phyloP scores from a whole-genome alignment of 1,140 invertebrate genomes.

The Nephotettix cincticeps region DNA sequence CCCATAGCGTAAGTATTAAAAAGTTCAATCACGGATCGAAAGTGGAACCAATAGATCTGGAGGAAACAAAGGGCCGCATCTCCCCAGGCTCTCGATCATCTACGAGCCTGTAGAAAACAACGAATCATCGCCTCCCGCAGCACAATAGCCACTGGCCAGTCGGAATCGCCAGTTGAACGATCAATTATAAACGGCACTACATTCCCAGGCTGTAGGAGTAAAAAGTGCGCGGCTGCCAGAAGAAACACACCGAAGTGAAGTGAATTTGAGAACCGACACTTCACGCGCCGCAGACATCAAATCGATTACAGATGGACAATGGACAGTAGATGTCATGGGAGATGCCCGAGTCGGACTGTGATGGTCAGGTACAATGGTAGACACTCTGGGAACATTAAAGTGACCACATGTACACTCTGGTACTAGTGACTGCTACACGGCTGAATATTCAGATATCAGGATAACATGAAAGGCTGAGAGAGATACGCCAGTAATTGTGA shows the following conservation, averaged over 20 bases:
- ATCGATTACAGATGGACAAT: constrained; percentile 26
- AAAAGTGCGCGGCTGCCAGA: neutral
- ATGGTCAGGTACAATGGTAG: constrained; percentile 22
- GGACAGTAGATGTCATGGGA: constrained; percentile 23
- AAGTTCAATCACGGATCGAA: too few species aligned
- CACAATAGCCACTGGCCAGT: too few species aligned
- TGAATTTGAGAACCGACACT: neutral
- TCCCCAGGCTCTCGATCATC: too few species aligned
- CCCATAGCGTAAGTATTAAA: too few species aligned
- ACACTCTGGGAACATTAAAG: neutral
- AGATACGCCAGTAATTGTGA: too few species aligned
- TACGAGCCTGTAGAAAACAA: too few species aligned
- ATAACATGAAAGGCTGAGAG: too few species aligned
- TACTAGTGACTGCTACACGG: neutral
- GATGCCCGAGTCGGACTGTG: constrained; percentile 24
- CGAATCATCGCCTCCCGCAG: too few species aligned
- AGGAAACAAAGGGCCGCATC: too few species aligned
- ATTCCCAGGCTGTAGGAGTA: constrained; percentile 15
- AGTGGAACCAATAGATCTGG: too few species aligned
- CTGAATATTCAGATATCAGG: too few species aligned
- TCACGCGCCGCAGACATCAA: constrained; percentile 20
- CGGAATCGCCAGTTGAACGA: constrained; percentile 10
- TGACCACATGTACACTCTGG: neutral
- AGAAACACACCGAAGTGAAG: constrained; percentile 21
- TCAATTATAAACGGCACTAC: constrained; percentile 18